Conservation (phyloP, 2,113 vertebrate species). For the Calyptomena viridis region DNA sequence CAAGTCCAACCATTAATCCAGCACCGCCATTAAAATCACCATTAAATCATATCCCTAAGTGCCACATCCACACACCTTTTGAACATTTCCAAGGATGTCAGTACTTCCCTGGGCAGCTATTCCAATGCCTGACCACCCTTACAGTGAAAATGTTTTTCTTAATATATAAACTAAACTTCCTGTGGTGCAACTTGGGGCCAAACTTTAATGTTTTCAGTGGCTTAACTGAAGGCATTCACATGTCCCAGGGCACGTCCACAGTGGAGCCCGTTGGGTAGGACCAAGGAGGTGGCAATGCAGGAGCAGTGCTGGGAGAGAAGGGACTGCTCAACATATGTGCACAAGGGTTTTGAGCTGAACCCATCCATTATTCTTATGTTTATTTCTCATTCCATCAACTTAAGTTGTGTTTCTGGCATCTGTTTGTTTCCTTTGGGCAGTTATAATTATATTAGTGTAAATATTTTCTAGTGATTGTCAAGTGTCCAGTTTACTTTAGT, state of each 20-base stretch:
- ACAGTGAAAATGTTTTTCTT: neutral
- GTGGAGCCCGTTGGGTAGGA: neutral
- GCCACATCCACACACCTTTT: neutral
- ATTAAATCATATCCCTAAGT: neutral
- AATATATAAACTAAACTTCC: neutral
- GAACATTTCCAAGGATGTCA: neutral
- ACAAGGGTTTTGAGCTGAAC: neutral
- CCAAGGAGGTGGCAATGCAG: neutral
- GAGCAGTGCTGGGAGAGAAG: neutral
- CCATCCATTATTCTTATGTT: conserved; percentile 32
- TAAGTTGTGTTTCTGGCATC: conserved; percentile 48
- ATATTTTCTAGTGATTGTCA: conserved; percentile 57
- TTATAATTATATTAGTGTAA: conserved; percentile 35
- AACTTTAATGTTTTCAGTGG: neutral
- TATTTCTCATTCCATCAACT: conserved; percentile 51
- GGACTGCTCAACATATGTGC: neutral
- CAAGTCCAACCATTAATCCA: neutral
- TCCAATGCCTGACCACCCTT: neutral
- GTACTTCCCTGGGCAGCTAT: neutral
- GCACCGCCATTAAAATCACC: neutral
- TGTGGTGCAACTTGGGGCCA: rapidly evolving
- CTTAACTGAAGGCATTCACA: neutral
- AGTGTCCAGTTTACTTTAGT: conserved; percentile 50
- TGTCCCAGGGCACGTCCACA: rapidly evolving
- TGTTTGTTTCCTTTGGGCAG: conserved; percentile 63